Base-by-base conservation (phyloP, 2,113 vertebrate genomes). In the Psittacula cyanocephala region DNA sequence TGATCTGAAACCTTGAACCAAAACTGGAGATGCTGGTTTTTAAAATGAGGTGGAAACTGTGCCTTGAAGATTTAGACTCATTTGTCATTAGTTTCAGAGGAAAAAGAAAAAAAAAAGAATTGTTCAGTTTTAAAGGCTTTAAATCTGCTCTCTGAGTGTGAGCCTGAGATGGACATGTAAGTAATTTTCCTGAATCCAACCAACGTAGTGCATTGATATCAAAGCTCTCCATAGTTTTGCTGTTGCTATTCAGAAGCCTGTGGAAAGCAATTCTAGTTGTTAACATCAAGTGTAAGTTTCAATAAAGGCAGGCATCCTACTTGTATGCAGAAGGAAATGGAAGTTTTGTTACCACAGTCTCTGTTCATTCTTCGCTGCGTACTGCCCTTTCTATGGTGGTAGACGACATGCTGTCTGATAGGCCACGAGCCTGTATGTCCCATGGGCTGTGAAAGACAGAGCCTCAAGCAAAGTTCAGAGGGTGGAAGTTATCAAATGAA, bases 401-500 rank as follows among this genome's bases (percentile, higher is more conserved):
- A 10, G n/a, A 31, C 0, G 2, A 8, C 2, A 1, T 50, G 37
- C 13, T 16, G 4, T 53, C 76, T 14, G 23, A 5, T 19, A n/a
- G 4, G 1, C 57, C 20, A 74, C 9, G 14, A 83, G 44, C 39
- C 39, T 43, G 3, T 33, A 7, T 19, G 25, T 13, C 24, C 19
- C 0, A 0, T n/a, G 44, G 41, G 17, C 67, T 70, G 18, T 44
- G 46, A 67, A 71, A 63, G 37, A 47, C 18, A 39, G 60, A 68
- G 10, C 69, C 46, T 74, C 9, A 52, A 62, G 43, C 17, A 50
- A 39, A 50, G 8, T 78, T 86, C 9, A 35, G 62, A 62, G 52
- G 19, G 19, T 81, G 37, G n/a, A 74, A 37, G 9, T 46, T 81
- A 44, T 1, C 20, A 78, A 17, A 39, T n/a, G 8, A 28, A 9